Evolutionary conservation across 2,888 invertebrate species (phyloP), one percentile per base, ranked within the genome.

Genomic region (Pemphredon lugubris): DNA sequence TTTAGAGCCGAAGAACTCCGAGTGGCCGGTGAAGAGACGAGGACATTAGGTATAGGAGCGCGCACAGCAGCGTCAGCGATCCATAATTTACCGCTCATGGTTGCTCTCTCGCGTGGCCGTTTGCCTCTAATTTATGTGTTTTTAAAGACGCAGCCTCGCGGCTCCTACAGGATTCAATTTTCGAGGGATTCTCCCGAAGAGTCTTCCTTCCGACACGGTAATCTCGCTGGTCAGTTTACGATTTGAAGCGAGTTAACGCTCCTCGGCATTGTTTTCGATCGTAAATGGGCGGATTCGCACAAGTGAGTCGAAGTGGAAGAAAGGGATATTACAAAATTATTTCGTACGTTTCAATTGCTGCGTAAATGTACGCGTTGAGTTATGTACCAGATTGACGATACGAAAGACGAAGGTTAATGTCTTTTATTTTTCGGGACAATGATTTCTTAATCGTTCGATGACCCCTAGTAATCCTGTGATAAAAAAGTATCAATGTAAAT

Each of bases 71-170:
- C 79, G 79, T 83, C 84, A 83, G 84, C 85, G 86, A 87, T 88
- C 84, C 87, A 86, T 88, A 88, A 89, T 88, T 89, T 88, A 89
- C 83, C 84, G 84, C 78, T 84, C 83, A 79, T 84, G 87, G 83
- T n/a, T 83, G 84, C 81, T 84, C 82, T 66, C 78, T 54, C 69
- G 73, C 75, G 57, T 75, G 80, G 84, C 83, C 84, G 85, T 89
- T 89, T 87, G 83, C 83, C 79, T 83, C 81, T 86, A 88, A 89
- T 89, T 89, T 89, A 89, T 89, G 88, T 87, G 86, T 87, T 89
- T 89, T 89, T 89, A 89, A 89, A 86, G 82, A 82, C 79, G 82
- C 70, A 70, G 75, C 79, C 74, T 80, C 83, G 67, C 79, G 75
- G 84, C 81, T 82, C 71, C 82, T 76, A 82, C 79, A 77, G 81